phyloP scores from a whole-genome alignment of 2,888 invertebrate species.

The Mythimna ferrago region DNA sequence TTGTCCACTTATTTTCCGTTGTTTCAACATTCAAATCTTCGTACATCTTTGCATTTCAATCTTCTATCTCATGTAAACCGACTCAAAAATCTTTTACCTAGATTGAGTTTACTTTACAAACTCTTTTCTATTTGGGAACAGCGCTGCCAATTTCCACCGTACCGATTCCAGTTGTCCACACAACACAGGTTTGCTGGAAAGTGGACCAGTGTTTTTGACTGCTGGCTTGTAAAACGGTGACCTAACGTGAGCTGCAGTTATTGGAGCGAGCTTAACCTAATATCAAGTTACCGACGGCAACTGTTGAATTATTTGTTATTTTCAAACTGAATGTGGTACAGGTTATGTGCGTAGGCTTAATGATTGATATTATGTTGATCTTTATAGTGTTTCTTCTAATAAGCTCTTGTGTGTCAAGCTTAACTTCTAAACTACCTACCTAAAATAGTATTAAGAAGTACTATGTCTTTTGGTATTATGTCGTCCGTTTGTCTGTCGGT shows the following conservation, averaged over 20 bases:
- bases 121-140: constrained; percentile 14
- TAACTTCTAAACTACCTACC: no score
- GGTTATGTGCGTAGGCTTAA: not conserved
- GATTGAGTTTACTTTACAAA: constrained; percentile 32
- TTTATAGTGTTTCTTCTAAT: not conserved
- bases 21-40: not conserved
- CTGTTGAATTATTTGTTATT: constrained; percentile 32
- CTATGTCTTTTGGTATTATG: no score
- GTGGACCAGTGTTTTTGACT: constrained; percentile 24
- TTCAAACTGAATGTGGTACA: constrained; percentile 5
- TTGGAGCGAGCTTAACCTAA: constrained; percentile 22
- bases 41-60: not conserved
- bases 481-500: no score
- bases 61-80: not conserved
- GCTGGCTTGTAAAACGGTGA: constrained; percentile 10
- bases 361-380: not conserved
- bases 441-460: no score
- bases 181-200: not conserved
- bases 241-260: constrained; percentile 33
- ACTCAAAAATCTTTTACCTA: constrained; percentile 14
- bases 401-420: no score
- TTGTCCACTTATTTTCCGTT: not conserved
- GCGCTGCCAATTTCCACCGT: constrained; percentile 12
- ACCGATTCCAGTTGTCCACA: not conserved
- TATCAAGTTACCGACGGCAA: constrained; percentile 13